These are phyloP conservation scores for Scrobipalpa atriplicella DNA, from an alignment of 2,888 invertebrate species.

Conservation along the genomic window DNA sequence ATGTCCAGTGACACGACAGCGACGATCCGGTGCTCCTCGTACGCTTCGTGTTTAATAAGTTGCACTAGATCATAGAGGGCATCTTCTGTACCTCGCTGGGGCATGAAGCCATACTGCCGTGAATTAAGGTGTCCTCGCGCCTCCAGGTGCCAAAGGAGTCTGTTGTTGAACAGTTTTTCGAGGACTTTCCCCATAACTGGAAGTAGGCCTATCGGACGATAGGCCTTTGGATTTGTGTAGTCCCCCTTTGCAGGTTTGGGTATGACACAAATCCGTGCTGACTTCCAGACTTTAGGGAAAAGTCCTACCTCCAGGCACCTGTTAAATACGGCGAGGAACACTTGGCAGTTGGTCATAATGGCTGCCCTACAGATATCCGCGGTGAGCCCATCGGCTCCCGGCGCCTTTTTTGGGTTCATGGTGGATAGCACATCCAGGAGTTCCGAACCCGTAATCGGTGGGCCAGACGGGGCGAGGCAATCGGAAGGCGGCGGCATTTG, in stretches of 20 bases:
- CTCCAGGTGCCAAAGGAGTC: too few relatives aligned
- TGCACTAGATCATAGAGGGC: conserved; percentile 22
- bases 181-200: conserved; percentile 5
- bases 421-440: not conserved
- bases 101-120: conserved; percentile 9
- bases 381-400: conserved; percentile 8
- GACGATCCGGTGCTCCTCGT: not conserved
- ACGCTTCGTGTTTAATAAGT: conserved; percentile 15
- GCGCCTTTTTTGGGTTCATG: conserved; percentile 20
- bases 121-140: conserved; percentile 3
- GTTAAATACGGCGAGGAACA: not conserved
- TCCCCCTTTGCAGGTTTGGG: too few relatives aligned
- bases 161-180: not conserved
- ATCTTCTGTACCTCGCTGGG: conserved; percentile 16
- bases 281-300: conserved; percentile 1
- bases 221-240: too few relatives aligned
- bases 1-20: not conserved
- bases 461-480: too few relatives aligned
- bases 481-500: not conserved
- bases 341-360: not conserved
- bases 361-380: not conserved
- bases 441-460: conserved; percentile 14
- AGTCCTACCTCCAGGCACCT: not conserved
- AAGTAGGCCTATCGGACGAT: too few relatives aligned
- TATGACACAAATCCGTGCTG: too few relatives aligned